phyloP scores from a whole-genome alignment of 2,113 vertebrate genomes.

The Raja brachyura region DNA sequence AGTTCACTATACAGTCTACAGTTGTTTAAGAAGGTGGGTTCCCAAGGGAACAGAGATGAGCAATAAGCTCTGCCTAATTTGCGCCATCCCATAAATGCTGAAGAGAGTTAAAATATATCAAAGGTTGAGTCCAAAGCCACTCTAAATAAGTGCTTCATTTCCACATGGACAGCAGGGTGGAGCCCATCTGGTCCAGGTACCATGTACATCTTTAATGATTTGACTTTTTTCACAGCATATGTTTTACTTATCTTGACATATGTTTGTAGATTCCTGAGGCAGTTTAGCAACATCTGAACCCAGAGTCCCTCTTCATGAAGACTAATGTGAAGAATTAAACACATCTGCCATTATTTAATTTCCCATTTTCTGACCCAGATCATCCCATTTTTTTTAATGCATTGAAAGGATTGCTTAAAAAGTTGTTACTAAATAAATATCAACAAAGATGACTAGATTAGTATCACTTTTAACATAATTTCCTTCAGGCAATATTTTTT shows the following conservation, averaged over 20 bases:
- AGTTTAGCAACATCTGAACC: background rate
- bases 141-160: background rate
- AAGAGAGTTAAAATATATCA: background rate
- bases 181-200: slow-evolving; percentile 9
- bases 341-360: slow-evolving; percentile 5
- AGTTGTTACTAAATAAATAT: background rate
- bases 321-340: slow-evolving; percentile 1
- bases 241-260: background rate
- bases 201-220: background rate
- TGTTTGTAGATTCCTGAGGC: slow-evolving; percentile 21
- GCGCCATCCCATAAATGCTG: background rate
- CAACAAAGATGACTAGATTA: background rate
- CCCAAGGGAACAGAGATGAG: too few relatives aligned
- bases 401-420: background rate
- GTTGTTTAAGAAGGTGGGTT: too few relatives aligned
- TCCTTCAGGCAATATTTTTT: background rate
- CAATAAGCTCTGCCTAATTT: too few relatives aligned
- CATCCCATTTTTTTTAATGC: background rate
- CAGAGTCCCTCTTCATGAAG: background rate
- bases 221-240: background rate
- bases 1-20: too few relatives aligned
- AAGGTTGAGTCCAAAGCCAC: background rate
- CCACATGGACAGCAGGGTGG: background rate
- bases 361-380: background rate
- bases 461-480: background rate